Base-by-base conservation (phyloP, 2,113 vertebrate species). In the Catagonus wagneri region DNA sequence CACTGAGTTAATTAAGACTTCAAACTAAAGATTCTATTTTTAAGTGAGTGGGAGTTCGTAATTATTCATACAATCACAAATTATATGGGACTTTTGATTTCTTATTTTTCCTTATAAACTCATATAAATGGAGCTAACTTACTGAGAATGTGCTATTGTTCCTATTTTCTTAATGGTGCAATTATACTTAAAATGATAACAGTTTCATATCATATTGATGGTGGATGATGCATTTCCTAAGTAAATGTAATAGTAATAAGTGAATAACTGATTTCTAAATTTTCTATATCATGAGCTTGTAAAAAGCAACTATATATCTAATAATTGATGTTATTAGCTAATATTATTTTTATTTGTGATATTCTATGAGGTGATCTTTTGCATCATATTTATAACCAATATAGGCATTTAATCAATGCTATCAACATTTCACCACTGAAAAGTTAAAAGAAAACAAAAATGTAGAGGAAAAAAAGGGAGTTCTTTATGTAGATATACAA, bases 21-120 rank as follows among this genome's bases (percentile, higher is more conserved):
- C 29, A 75, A 81, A 63, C 3, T 87, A 83, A 86, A 90, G 76
- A 52, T 76, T 94, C 66, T 29, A 68, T 84, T 90, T 93, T 93
- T 80, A 74, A 75, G 1, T 95, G 16, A 65, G 8, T 83, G 20
- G 25, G 22, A 58, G 93, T 60, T 78, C 39, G 20, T 83, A 9
- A 56, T 76, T 71, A 65, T 90, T 85, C 2, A 52, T 86, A 69
- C 50, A 34, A 58, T 80, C 4, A 75, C 16, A 74, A 81, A 68
- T 52, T 36, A 29, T 44, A 39, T 15, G 50, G 7, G 13, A 39
- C 13, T 50, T 44, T 44, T 44, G 44, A 44, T 29, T 63, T 25
- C 19, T 81, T 84, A n/a, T 81, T 76, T 83, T 76, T 10, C 61
- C 1, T 63, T 84, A 36, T 66, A 56, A 83, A 76, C 10, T 89